These are phyloP conservation scores for Gorsachius magnificus DNA, from an alignment of 2,797 vertebrate species.

Conservation along the genomic window DNA sequence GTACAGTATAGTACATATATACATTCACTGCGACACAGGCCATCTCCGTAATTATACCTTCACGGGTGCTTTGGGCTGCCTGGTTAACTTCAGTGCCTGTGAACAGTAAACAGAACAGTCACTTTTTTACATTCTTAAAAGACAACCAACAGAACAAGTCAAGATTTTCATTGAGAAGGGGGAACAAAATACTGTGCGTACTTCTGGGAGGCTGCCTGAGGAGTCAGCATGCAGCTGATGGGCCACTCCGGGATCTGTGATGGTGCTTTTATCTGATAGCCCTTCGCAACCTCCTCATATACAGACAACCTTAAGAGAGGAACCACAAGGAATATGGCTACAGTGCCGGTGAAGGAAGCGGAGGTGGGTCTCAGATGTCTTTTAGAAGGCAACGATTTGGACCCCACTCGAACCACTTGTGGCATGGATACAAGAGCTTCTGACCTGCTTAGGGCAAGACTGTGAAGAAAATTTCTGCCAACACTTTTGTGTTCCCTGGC, in stretches of 20 bases:
- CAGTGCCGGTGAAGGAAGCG: background rate
- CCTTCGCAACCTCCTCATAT: background rate
- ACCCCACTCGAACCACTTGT: background rate
- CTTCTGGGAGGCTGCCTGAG: background rate
- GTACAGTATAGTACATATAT: conserved; percentile 77
- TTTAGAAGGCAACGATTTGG: background rate
- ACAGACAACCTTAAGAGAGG: background rate
- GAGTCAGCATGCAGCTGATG: background rate
- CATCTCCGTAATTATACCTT: conserved; percentile 68
- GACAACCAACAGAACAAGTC: background rate
- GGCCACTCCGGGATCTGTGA: background rate
- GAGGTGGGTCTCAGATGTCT: background rate
- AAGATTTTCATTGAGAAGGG: background rate
- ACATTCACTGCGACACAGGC: conserved; percentile 51
- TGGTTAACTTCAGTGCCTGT: conserved; percentile 80
- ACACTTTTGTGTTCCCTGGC: background rate
- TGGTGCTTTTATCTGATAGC: background rate
- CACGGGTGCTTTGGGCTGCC: conserved; percentile 75
- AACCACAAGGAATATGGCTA: background rate
- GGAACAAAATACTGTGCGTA: fast-evolving
- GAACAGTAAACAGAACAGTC: conserved; percentile 36
- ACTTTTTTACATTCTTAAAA: background rate
- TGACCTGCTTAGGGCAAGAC: background rate
- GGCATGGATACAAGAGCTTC: background rate
- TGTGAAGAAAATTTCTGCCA: background rate